Evolutionary conservation across 2,888 invertebrate species (phyloP), one percentile per base, ranked within the genome.

Genomic region (Melipona beecheii): DNA sequence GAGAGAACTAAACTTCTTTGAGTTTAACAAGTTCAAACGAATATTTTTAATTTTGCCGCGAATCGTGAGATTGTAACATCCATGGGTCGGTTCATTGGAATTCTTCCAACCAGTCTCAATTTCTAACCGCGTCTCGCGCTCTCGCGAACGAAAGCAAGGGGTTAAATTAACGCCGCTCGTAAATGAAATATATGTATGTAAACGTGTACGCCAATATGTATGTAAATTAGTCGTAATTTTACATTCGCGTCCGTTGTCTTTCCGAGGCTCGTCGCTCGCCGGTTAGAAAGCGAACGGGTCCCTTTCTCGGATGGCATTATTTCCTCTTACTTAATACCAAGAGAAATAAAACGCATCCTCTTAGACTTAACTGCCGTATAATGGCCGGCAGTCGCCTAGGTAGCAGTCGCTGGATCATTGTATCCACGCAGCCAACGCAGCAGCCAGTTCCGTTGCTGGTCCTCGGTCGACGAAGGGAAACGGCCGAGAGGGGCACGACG

Each of bases 181-280:
- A 84, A 84, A 84, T 74, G 71, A 81, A n/a, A 52, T 19, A 52
- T 52, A 82, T 36, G 43, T 56, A 76, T 62, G n/a, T n/a, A n/a
- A n/a, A 31, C 31, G 66, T 31, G 66, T 71, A 64, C 62, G 62
- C 83, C 83, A 52, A 84, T 84, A 77, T 83, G 83, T 83, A 84
- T 84, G 83, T 77, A 84, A 83, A 84, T 84, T 71, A 74, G 71
- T 43, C 5, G 56, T 21, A 52, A 77, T 71, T 66, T 71, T 56
- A 74, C 70, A 49, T 36, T 27, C 66, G 62, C 49, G 27, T 71
- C 62, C 79, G 87, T 86, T 78, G 66, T 78, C 77, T 75, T 77
- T 66, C 31, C 66, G 43, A 58, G 58, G 60, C 9, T n/a, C 76
- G 21, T 72, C 60, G 31, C 62, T 15, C 27, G 56, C 56, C 13